These are phyloP conservation scores for Rhimphoctona megacephalus DNA, from an alignment of 2,888 invertebrate genomes.

Conservation along the genomic window DNA sequence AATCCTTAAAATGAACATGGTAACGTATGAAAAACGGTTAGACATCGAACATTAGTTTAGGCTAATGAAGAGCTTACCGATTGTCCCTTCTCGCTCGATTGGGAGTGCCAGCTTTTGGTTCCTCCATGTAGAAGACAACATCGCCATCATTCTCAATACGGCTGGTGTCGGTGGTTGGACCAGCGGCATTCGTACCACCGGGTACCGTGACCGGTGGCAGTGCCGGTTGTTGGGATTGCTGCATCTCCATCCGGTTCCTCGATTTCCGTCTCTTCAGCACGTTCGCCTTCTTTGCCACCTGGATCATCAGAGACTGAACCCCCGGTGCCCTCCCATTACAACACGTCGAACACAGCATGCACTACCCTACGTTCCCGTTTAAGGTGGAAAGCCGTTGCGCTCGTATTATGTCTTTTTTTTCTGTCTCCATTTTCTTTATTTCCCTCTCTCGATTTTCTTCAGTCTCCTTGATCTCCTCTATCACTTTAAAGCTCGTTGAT, in stretches of 20 bases:
- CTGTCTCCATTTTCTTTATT: conserved; percentile 10
- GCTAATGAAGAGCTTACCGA: conserved; percentile 80
- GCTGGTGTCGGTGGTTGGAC: conserved; percentile 75
- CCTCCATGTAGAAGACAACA: conserved; percentile 89
- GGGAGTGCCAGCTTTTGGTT: conserved; percentile 86
- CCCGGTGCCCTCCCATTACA: conserved; percentile 84
- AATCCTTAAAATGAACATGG: not conserved
- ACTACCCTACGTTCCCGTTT: conserved; percentile 76
- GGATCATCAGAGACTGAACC: conserved; percentile 90
- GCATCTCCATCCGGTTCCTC: conserved; percentile 88
- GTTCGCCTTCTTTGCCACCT: conserved; percentile 91
- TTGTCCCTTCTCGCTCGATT: conserved; percentile 82
- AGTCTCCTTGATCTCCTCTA: not conserved
- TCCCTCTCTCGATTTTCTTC: conserved; percentile 25
- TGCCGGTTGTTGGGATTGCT: conserved; percentile 74
- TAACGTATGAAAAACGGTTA: not conserved
- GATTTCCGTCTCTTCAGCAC: conserved; percentile 90
- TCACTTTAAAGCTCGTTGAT: conserved; percentile 8
- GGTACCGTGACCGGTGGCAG: conserved; percentile 75
- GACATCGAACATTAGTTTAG: not conserved
- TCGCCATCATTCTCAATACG: conserved; percentile 88
- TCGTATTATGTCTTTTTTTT: conserved; percentile 27
- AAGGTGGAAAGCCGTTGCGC: conserved; percentile 54
- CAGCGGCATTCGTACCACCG: conserved; percentile 72
- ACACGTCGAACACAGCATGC: conserved; percentile 82